phyloP scores from a whole-genome alignment of 2,888 invertebrate genomes.

The Candidula unifasciata region DNA sequence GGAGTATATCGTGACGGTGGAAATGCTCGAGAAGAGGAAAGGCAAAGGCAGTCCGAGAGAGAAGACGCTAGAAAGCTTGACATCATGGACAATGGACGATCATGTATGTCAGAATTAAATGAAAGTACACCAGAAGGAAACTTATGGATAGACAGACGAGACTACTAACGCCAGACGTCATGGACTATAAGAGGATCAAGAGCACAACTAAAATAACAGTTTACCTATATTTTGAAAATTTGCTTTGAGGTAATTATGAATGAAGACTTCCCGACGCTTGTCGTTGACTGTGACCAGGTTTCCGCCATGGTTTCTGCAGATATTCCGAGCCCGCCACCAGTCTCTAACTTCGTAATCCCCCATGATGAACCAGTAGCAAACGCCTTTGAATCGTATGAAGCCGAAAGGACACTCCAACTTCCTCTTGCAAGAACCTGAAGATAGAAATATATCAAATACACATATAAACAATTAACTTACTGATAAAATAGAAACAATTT shows the following conservation, averaged over 20 bases:
- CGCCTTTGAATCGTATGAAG: background rate
- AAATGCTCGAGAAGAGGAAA: too few species aligned
- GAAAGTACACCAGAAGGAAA: too few species aligned
- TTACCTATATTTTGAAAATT: constrained; percentile 19
- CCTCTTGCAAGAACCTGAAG: background rate
- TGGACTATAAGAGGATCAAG: too few species aligned
- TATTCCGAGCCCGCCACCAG: constrained; percentile 27
- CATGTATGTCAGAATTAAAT: too few species aligned
- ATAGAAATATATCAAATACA: background rate
- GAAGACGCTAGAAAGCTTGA: too few species aligned
- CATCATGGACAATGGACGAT: too few species aligned
- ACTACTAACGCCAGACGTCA: too few species aligned
- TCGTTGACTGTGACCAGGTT: constrained; percentile 35
- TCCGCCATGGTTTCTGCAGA: constrained; percentile 24
- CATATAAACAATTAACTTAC: background rate
- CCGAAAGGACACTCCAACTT: constrained; percentile 24
- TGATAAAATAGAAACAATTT: background rate
- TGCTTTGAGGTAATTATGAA: background rate
- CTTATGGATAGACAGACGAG: too few species aligned
- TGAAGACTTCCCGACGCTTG: background rate
- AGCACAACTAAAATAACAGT: too few species aligned
- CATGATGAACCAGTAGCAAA: constrained; percentile 36
- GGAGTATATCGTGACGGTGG: too few species aligned
- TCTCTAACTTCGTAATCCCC: background rate
- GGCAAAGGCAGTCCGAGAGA: too few species aligned